These are phyloP conservation scores for Grapholita molesta DNA, from an alignment of 1,140 invertebrate genomes.

Conservation along the genomic window DNA sequence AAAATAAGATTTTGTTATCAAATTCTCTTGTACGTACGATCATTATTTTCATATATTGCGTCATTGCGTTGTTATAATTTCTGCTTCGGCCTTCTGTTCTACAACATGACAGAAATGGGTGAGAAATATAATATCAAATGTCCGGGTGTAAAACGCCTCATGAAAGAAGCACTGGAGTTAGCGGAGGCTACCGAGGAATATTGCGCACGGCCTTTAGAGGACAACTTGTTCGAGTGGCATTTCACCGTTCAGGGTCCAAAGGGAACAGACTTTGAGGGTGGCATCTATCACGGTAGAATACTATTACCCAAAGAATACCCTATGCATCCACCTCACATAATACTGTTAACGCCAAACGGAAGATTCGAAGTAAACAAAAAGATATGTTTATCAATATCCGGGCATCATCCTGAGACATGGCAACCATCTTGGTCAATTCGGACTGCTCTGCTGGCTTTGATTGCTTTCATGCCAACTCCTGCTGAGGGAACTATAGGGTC, in stretches of 20 bases:
- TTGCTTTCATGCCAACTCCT: constrained; percentile 96
- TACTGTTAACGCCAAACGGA: constrained; percentile 96
- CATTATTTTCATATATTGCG: constrained; percentile 32
- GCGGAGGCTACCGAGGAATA: constrained; percentile 93
- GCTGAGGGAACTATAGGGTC: constrained; percentile 94
- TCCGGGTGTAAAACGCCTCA: constrained; percentile 93
- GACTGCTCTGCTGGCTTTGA: constrained; percentile 94
- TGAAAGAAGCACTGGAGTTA: constrained; percentile 94
- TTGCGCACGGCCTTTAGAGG: constrained; percentile 93
- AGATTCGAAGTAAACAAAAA: constrained; percentile 97
- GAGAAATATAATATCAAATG: constrained; percentile 74
- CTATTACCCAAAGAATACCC: constrained; percentile 95
- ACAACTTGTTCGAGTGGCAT: constrained; percentile 99
- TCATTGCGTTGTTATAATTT: constrained; percentile 22
- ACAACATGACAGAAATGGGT: constrained; percentile 58
- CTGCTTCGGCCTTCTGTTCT: constrained; percentile 19
- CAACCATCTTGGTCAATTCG: constrained; percentile 98
- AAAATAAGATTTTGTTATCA: constrained; percentile 37
- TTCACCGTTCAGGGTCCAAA: constrained; percentile 95
- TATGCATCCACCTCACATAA: constrained; percentile 98
- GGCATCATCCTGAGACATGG: constrained; percentile 98
- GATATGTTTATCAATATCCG: constrained; percentile 97
- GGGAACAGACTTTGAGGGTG: constrained; percentile 93
- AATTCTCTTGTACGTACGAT: constrained; percentile 36
- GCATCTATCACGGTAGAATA: constrained; percentile 95